phyloP scores from a whole-genome alignment of 2,113 vertebrate species.

The Gymnocephalus cernua region DNA sequence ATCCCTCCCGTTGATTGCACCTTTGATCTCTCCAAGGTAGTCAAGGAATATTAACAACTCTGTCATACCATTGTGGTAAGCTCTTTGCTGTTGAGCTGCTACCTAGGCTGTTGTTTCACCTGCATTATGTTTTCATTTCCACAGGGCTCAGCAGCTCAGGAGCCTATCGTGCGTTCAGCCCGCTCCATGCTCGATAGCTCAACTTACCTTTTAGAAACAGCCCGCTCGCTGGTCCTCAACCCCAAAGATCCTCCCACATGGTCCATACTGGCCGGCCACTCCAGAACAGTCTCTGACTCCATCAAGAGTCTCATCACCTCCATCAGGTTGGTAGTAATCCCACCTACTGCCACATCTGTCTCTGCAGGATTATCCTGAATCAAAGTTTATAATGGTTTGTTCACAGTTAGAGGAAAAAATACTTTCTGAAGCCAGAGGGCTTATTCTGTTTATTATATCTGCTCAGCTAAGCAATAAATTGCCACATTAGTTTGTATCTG shows the following conservation, averaged over 20 bases:
- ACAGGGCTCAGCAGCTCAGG: conserved; percentile 95
- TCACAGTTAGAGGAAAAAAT: conserved; percentile 18
- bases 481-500: conserved; percentile 35
- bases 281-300: conserved; percentile 97
- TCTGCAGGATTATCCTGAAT: conserved; percentile 34
- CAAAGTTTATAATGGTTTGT: conserved; percentile 4
- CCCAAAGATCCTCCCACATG: conserved; percentile 98
- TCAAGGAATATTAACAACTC: conserved; percentile 66
- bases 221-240: conserved; percentile 95
- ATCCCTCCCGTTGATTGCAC: conserved; percentile 61
- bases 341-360: conserved; percentile 5
- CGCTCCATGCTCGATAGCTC: conserved; percentile 98
- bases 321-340: conserved; percentile 89
- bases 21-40: conserved; percentile 70
- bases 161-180: conserved; percentile 94
- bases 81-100: conserved; percentile 31
- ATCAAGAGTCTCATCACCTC: conserved; percentile 99
- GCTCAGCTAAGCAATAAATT: conserved; percentile 50
- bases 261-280: conserved; percentile 97
- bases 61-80: conserved; percentile 36
- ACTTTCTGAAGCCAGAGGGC: conserved; percentile 21
- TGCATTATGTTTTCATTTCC: conserved; percentile 33
- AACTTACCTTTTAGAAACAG: conserved; percentile 92
- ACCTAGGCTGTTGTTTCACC: conserved; percentile 47
- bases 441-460: conserved; percentile 29